These are phyloP conservation scores for Cinara cedri DNA, from an alignment of 2,888 invertebrate species.

Conservation along the genomic window DNA sequence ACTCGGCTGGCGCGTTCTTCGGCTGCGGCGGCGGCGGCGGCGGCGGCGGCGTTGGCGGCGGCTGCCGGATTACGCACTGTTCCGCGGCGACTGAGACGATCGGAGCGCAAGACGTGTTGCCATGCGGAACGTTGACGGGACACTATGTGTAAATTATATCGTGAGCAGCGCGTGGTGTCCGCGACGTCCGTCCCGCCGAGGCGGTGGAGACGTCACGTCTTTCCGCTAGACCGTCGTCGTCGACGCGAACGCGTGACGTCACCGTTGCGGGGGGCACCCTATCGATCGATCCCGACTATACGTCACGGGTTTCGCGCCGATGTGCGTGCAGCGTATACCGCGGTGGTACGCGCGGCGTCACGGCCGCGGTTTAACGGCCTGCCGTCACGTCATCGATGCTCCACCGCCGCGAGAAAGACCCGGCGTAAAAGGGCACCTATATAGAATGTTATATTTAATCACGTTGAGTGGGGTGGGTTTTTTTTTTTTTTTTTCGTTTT, in stretches of 20 bases:
- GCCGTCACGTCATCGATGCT: conserved; percentile 20
- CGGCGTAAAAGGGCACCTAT: too few relatives aligned
- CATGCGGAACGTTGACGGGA: conserved; percentile 47
- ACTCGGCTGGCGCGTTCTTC: neutral
- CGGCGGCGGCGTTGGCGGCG: neutral
- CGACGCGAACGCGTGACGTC: conserved; percentile 27
- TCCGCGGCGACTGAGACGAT: conserved; percentile 9
- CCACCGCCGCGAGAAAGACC: neutral
- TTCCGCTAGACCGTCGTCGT: conserved; percentile 1
- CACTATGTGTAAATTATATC: neutral
- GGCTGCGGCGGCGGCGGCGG: neutral
- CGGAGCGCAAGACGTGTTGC: conserved; percentile 39
- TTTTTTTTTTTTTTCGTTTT: too few relatives aligned
- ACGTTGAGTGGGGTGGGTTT: neutral
- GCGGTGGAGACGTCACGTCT: conserved; percentile 21
- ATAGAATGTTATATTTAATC: neutral
- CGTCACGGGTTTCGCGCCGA: conserved; percentile 2
- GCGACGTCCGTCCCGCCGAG: conserved; percentile 4
- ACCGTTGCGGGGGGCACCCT: conserved; percentile 26
- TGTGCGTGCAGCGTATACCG: neutral
- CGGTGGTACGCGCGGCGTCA: neutral
- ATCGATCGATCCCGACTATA: conserved; percentile 30
- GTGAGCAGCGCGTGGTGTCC: conserved; percentile 10
- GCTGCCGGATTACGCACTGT: conserved; percentile 22
- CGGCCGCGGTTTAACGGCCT: neutral